These are phyloP conservation scores for Neoascia interrupta DNA, from an alignment of 2,888 invertebrate genomes.

Conservation along the genomic window DNA sequence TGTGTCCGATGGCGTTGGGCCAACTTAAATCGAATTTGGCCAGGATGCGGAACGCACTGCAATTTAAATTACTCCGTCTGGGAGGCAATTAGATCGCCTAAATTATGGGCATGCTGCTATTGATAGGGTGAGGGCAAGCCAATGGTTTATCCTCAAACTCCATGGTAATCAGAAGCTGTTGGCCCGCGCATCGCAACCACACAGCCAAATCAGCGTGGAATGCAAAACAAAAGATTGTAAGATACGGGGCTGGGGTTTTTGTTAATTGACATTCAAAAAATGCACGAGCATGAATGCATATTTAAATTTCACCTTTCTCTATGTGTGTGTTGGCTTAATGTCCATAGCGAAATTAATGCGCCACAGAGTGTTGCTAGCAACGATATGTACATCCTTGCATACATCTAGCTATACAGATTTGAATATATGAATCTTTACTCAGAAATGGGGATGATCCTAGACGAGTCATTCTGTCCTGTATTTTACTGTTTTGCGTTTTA, in stretches of 20 bases:
- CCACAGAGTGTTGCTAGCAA: slow-evolving; percentile 51
- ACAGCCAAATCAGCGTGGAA: slow-evolving; percentile 5
- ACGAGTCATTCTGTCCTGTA: slow-evolving; percentile 2
- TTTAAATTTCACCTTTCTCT: slow-evolving; percentile 29
- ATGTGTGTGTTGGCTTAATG: slow-evolving; percentile 41
- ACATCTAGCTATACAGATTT: slow-evolving; percentile 4
- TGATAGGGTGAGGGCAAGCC: not conserved
- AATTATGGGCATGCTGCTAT: slow-evolving; percentile 43
- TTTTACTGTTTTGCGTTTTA: slow-evolving; percentile 16
- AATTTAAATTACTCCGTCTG: slow-evolving; percentile 67
- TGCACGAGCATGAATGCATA: slow-evolving; percentile 61
- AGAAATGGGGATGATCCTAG: slow-evolving; percentile 25
- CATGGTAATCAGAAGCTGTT: slow-evolving; percentile 25
- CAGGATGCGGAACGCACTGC: slow-evolving; percentile 51
- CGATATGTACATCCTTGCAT: not conserved
- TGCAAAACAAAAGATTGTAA: slow-evolving; percentile 51
- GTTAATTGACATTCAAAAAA: slow-evolving; percentile 59
- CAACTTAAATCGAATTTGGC: slow-evolving; percentile 65
- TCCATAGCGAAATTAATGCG: slow-evolving; percentile 62
- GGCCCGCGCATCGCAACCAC: not conserved
- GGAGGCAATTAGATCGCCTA: slow-evolving; percentile 64
- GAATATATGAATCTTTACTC: slow-evolving; percentile 33
- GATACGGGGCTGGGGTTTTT: slow-evolving; percentile 25
- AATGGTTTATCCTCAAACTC: slow-evolving; percentile 27
- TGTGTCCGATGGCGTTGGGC: slow-evolving; percentile 53